phyloP scores from a whole-genome alignment of 2,113 vertebrate species.

The Alectura lathami region DNA sequence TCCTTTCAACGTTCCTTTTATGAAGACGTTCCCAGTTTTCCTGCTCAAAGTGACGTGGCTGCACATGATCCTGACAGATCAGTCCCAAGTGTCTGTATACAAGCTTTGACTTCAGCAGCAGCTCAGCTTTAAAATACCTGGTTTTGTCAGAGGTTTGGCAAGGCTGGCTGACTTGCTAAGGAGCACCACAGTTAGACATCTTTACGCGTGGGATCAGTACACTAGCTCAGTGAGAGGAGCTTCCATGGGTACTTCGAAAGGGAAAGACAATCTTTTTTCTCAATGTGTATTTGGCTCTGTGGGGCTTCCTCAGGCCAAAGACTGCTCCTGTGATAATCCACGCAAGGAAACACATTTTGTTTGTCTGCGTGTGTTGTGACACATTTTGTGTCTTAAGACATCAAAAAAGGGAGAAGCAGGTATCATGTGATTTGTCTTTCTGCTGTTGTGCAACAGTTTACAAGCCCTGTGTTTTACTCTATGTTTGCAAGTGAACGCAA shows the following conservation, averaged over 20 bases:
- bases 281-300: not conserved
- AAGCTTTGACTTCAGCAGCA: not conserved
- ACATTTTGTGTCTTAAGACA: not conserved
- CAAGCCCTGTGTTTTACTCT: not conserved
- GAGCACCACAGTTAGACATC: no score
- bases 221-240: not conserved
- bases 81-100: not conserved
- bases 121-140: not conserved
- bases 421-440: slow-evolving; percentile 19
- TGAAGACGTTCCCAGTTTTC: not conserved
- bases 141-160: not conserved
- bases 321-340: not conserved
- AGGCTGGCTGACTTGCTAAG: no score
- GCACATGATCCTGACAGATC: not conserved
- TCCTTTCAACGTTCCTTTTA: not conserved
- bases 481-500: not conserved
- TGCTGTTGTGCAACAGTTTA: not conserved
- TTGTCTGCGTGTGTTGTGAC: not conserved
- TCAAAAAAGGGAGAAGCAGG: not conserved
- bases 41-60: not conserved
- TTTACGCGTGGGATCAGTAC: no score
- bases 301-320: not conserved
- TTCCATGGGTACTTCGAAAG: not conserved
- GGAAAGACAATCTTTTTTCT: not conserved
- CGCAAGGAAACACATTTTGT: not conserved